These are phyloP conservation scores for Ommatoiulus sabulosus DNA, from an alignment of 2,888 invertebrate species.

Conservation along the genomic window DNA sequence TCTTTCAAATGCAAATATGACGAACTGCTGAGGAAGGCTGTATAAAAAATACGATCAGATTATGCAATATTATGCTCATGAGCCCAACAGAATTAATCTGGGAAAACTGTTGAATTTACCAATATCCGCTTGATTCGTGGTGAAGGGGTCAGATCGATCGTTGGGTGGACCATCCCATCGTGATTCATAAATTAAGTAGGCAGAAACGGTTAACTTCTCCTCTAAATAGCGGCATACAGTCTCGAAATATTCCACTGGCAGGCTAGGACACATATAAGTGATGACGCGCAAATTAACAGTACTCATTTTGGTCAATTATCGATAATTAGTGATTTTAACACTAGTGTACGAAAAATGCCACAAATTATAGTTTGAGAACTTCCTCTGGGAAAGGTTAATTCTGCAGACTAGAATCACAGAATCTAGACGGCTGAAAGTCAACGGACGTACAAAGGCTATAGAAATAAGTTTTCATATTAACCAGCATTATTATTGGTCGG, in stretches of 20 bases:
- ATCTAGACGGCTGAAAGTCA: not conserved
- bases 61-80: too few species aligned
- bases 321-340: not conserved
- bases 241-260: conserved; percentile 75
- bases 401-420: not conserved
- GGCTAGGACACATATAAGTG: conserved; percentile 75
- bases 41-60: conserved; percentile 58
- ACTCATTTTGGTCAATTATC: not conserved
- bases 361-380: not conserved
- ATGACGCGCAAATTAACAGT: conserved; percentile 69
- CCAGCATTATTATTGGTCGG: not conserved
- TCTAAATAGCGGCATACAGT: conserved; percentile 73
- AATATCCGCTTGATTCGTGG: conserved; percentile 71
- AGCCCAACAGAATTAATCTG: too few species aligned
- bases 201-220: conserved; percentile 69
- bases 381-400: too few species aligned
- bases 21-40: conserved; percentile 74
- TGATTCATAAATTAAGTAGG: conserved; percentile 74
- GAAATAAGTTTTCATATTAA: not conserved
- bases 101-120: conserved; percentile 67
- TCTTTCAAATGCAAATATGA: conserved; percentile 71
- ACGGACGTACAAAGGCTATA: not conserved
- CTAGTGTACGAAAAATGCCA: too few species aligned
- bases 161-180: conserved; percentile 70
- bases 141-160: conserved; percentile 73